Percentiles rank a stretch among this genome's conserved stretches.
These are phyloP conservation scores for Crotalus horridus DNA, from an alignment of 2,113 vertebrate genomes.

Conservation along the genomic window DNA sequence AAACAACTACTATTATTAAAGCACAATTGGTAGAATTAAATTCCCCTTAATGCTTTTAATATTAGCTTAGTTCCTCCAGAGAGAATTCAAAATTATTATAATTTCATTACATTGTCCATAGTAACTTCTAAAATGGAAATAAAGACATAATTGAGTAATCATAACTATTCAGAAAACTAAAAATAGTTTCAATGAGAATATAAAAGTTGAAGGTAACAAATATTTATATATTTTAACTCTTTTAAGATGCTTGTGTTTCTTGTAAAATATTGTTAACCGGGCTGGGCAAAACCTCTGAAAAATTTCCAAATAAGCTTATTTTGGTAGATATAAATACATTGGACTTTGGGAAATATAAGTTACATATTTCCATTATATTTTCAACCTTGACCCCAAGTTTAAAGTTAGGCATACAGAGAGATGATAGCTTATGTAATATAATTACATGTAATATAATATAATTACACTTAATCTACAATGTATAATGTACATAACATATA, in stretches of 20 bases:
- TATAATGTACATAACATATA: neutral
- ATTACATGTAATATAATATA: neutral
- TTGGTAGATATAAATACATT: neutral
- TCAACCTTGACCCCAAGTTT: neutral
- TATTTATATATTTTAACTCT: neutral
- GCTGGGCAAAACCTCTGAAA: neutral
- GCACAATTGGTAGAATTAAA: neutral
- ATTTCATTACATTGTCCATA: conserved; percentile 19
- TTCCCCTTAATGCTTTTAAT: neutral
- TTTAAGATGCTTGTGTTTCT: neutral
- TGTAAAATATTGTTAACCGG: neutral
- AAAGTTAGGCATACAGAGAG: neutral
- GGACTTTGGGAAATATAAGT: neutral
- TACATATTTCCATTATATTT: neutral
- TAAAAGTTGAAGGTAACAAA: neutral
- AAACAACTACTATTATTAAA: neutral
- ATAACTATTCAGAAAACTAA: neutral
- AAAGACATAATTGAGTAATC: neutral
- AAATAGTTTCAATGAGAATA: neutral
- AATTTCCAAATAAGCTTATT: neutral
- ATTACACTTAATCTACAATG: neutral
- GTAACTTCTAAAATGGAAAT: conserved; percentile 14
- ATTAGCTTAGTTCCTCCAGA: neutral
- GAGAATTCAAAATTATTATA: neutral
- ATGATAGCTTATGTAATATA: neutral